Evolutionary conservation across 2,888 invertebrate genomes (phyloP).

Genomic region (Clunio marinus): DNA sequence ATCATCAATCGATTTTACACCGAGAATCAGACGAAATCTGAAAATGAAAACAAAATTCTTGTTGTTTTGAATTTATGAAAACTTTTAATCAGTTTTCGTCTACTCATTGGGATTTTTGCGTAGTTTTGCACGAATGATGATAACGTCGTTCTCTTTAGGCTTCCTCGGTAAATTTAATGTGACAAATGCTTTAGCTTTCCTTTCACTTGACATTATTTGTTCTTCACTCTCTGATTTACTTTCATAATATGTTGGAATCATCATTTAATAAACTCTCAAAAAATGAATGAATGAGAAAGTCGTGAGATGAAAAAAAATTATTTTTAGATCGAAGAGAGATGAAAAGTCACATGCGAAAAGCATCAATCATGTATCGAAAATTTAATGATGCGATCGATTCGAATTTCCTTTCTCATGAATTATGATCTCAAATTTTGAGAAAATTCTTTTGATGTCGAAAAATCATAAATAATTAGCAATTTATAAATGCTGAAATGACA

Average conservation of each 20-base stretch:
- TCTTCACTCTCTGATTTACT: neutral
- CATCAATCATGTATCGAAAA: neutral
- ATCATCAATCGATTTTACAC: neutral
- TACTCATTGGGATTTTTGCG: neutral
- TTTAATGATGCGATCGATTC: neutral
- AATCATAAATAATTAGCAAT: no score
- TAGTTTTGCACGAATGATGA: neutral
- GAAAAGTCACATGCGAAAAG: neutral
- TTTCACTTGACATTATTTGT: neutral
- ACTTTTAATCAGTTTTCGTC: neutral
- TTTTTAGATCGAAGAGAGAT: neutral
- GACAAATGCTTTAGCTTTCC: neutral
- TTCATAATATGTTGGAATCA: neutral
- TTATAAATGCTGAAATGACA: no score
- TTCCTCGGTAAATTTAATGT: neutral
- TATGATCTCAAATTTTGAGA: no score
- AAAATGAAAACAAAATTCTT: no score
- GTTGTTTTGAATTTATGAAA: no score
- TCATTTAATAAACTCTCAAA: neutral
- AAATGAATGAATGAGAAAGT: neutral
- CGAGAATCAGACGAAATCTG: neutral
- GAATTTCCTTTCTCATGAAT: neutral
- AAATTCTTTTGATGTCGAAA: no score
- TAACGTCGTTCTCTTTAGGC: neutral
- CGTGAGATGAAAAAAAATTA: neutral